phyloP scores from a whole-genome alignment of 1,140 invertebrate species.

The Apocrypta bakeri region DNA sequence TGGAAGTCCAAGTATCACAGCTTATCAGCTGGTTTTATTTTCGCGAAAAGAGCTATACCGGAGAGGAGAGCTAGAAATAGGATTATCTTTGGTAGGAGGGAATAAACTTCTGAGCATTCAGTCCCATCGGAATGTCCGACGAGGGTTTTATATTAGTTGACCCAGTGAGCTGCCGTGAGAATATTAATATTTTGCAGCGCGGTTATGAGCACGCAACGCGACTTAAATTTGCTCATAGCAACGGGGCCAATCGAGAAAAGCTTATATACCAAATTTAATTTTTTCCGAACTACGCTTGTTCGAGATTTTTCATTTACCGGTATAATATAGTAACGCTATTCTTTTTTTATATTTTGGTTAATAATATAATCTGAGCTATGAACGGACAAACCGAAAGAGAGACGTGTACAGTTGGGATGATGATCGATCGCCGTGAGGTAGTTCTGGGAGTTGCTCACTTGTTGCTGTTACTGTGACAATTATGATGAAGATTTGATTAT shows the following conservation, averaged over 20 bases:
- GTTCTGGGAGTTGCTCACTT: slow-evolving; percentile 31
- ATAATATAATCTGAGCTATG: not conserved
- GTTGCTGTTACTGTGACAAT: slow-evolving; percentile 44
- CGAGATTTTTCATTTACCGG: no score
- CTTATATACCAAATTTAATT: not conserved
- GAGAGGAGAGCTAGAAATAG: no score
- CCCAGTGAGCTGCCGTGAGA: not conserved
- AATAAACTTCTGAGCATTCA: slow-evolving; percentile 32
- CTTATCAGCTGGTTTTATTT: no score
- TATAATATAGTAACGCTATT: not conserved
- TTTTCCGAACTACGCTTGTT: not conserved
- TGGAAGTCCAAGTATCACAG: no score
- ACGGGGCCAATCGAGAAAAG: slow-evolving; percentile 18
- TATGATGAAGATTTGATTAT: slow-evolving; percentile 39
- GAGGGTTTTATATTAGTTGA: slow-evolving; percentile 23
- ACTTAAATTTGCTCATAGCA: slow-evolving; percentile 1
- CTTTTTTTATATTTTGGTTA: not conserved
- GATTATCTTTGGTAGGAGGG: not conserved
- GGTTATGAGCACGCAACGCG: not conserved
- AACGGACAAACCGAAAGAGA: not conserved
- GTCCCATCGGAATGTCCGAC: not conserved
- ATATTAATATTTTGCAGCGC: slow-evolving; percentile 1
- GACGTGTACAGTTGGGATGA: not conserved
- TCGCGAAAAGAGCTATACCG: no score
- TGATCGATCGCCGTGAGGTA: not conserved